Percentiles rank a stretch among this genome's conserved stretches.
Evolutionary conservation across 2,797 vertebrate species (phyloP).

Genomic region (Natrix natrix): DNA sequence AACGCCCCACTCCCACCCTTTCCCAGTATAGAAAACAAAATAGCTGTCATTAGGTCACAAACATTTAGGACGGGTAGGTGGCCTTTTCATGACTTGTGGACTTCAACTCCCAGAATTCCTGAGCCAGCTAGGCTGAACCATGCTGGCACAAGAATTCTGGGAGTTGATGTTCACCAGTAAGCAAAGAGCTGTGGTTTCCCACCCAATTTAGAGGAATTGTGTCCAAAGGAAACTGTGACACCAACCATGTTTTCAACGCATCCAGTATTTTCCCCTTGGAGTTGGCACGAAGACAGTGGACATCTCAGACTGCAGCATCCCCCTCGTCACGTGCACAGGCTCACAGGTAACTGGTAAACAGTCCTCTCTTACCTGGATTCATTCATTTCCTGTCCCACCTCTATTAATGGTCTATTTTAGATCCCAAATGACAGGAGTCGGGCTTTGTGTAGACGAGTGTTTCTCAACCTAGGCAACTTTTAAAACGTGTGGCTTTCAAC

Average conservation of each 20-base stretch:
- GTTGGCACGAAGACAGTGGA: not conserved
- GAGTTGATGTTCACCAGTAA: not conserved
- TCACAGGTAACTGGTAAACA: no score
- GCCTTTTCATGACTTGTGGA: not conserved
- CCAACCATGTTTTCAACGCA: not conserved
- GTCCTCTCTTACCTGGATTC: not conserved
- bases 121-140: not conserved
- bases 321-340: no score
- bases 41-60: no score
- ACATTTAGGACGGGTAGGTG: not conserved
- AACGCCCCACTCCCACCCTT: no score
- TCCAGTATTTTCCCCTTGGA: rapidly evolving
- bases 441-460: not conserved
- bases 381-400: no score
- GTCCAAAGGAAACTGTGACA: not conserved
- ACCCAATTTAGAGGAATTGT: not conserved
- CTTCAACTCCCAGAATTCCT: not conserved
- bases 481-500: not conserved
- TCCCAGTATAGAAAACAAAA: not conserved
- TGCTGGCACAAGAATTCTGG: not conserved
- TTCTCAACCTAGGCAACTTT: not conserved
- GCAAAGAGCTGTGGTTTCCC: not conserved
- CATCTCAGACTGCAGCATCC: no score
- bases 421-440: not conserved
- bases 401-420: not conserved